Percentiles rank a stretch among this genome's conserved stretches.
Conservation (phyloP, 2,797 vertebrate species). For the Alca torda region DNA sequence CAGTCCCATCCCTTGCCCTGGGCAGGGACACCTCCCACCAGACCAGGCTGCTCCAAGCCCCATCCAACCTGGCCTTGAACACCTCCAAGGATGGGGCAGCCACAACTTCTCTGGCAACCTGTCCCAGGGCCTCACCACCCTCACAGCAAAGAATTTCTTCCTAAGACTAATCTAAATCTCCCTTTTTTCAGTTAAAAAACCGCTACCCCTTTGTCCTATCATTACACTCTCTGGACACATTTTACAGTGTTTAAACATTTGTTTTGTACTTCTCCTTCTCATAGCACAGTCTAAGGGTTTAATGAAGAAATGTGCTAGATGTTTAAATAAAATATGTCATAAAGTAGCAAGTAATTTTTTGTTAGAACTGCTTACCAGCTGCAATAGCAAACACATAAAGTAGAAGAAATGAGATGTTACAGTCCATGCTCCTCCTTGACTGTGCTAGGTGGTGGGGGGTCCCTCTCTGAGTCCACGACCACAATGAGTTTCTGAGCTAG, state of each 20-base stretch:
- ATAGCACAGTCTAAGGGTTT: not conserved
- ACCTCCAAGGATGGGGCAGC: too few relatives aligned
- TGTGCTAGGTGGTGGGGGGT: not conserved
- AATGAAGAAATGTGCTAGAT: not conserved
- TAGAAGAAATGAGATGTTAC: not conserved
- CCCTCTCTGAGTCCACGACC: not conserved
- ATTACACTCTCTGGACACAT: not conserved
- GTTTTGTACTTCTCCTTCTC: not conserved
- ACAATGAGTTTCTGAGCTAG: not conserved
- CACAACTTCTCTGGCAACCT: too few relatives aligned
- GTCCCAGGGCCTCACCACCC: too few relatives aligned
- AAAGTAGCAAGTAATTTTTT: not conserved
- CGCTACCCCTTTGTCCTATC: too few relatives aligned
- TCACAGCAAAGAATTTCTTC: too few relatives aligned
- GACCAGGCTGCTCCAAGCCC: too few relatives aligned
- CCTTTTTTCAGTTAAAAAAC: too few relatives aligned
- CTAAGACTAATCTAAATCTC: too few relatives aligned
- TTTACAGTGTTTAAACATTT: not conserved
- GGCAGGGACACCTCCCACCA: too few relatives aligned
- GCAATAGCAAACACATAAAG: not conserved
- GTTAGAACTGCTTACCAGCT: not conserved
- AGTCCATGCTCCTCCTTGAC: not conserved
- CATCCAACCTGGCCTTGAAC: too few relatives aligned
- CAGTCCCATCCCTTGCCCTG: too few relatives aligned
- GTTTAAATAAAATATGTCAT: not conserved